Evolutionary conservation across 1,140 invertebrate genomes (phyloP).

Genomic region (Dufourea novaeangliae): DNA sequence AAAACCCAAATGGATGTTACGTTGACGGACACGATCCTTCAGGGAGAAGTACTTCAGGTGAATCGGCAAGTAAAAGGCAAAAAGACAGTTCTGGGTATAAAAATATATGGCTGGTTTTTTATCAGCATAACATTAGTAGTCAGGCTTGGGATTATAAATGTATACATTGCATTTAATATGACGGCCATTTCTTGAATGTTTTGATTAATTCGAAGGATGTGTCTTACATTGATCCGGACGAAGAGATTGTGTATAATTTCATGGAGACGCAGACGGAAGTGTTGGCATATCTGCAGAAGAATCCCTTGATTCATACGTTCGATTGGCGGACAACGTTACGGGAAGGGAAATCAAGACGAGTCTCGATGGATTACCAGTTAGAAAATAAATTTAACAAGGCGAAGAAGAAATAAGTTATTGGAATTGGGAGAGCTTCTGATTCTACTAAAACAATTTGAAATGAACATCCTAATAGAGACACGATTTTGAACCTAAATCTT

Average conservation of each 20-base stretch:
- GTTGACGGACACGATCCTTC: slow-evolving; percentile 40
- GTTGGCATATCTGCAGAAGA: slow-evolving; percentile 50
- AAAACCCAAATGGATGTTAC: not conserved
- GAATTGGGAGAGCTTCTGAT: no score
- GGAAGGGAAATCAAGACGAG: slow-evolving; percentile 6
- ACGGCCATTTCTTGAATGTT: not conserved
- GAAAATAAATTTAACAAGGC: slow-evolving; percentile 11
- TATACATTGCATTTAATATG: no score
- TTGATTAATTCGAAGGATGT: slow-evolving; percentile 19
- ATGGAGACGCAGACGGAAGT: slow-evolving; percentile 59
- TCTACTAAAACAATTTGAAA: no score
- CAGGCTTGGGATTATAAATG: no score
- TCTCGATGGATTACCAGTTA: slow-evolving; percentile 31
- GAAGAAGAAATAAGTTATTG: slow-evolving; percentile 22
- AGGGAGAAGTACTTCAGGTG: slow-evolving; percentile 33
- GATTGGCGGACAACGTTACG: slow-evolving; percentile 52
- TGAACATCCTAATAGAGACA: no score
- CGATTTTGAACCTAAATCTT: no score
- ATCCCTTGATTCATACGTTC: slow-evolving; percentile 60
- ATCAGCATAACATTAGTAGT: no score
- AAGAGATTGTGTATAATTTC: slow-evolving; percentile 70
- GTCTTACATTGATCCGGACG: slow-evolving; percentile 41
- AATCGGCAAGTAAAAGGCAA: not conserved
- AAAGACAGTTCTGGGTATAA: no score
- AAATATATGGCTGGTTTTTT: no score